Evolutionary conservation across 2,888 invertebrate species (phyloP).

Genomic region (Pachycephus smyrnensis): DNA sequence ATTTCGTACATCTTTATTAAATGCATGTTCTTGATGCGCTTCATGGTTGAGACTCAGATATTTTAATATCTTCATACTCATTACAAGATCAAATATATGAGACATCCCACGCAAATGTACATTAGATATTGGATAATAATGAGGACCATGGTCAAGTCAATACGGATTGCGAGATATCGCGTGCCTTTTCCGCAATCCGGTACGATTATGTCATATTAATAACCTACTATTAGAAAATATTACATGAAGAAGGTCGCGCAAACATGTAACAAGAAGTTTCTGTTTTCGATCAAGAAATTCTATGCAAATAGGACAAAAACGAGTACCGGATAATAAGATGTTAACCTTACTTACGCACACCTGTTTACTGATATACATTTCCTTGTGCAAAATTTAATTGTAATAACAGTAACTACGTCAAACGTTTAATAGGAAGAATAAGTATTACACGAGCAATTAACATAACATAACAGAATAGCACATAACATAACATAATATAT

Average conservation of each 20-base stretch:
- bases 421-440: too few relatives aligned
- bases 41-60: not conserved
- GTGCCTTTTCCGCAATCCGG: not conserved
- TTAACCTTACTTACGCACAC: not conserved
- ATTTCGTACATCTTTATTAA: too few relatives aligned
- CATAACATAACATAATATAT: too few relatives aligned
- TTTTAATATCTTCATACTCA: not conserved
- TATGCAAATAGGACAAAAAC: not conserved
- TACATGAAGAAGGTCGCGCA: not conserved
- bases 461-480: too few relatives aligned
- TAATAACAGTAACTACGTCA: too few relatives aligned
- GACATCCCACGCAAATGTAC: too few relatives aligned
- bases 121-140: too few relatives aligned
- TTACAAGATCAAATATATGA: too few relatives aligned
- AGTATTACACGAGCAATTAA: too few relatives aligned
- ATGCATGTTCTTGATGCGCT: too few relatives aligned
- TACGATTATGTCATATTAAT: not conserved
- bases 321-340: not conserved
- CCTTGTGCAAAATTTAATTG: too few relatives aligned
- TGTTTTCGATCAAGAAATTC: not conserved
- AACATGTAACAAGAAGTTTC: not conserved
- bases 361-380: not conserved
- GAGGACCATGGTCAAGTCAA: too few relatives aligned
- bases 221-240: not conserved
- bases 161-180: not conserved